These are phyloP conservation scores for Drosophila tani DNA, from an alignment of 1,140 invertebrate species.

Conservation along the genomic window DNA sequence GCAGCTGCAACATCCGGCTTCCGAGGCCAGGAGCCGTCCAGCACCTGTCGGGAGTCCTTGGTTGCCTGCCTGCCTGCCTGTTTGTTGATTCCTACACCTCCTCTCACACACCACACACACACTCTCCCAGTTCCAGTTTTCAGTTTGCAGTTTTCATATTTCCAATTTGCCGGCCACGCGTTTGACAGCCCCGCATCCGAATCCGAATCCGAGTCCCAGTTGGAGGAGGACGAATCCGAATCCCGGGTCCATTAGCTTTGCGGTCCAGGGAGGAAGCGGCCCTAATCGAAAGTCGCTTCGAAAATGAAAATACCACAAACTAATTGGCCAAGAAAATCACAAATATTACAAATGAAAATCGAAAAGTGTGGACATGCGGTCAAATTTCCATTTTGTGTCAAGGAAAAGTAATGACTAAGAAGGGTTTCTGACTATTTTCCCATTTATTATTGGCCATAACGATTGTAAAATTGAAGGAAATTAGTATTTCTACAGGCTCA, in stretches of 20 bases:
- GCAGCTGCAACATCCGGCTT: conserved; percentile 74
- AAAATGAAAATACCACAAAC: conserved; percentile 13
- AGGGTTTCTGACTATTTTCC: neutral
- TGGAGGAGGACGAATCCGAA: neutral
- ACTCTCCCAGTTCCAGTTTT: conserved; percentile 31
- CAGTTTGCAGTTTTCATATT: conserved; percentile 66
- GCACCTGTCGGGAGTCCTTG: conserved; percentile 7
- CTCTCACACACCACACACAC: too few species aligned
- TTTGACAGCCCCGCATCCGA: conserved; percentile 14
- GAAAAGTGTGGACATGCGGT: neutral
- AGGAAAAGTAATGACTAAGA: too few species aligned
- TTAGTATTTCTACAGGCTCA: too few species aligned
- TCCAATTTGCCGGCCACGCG: conserved; percentile 56
- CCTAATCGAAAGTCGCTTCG: conserved; percentile 1
- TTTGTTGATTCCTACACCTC: conserved; percentile 48
- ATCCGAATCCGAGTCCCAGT: neutral
- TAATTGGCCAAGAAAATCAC: conserved; percentile 22
- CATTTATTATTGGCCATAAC: too few species aligned
- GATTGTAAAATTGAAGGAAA: too few species aligned
- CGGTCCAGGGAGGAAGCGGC: conserved; percentile 2
- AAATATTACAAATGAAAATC: neutral
- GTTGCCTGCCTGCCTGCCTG: conserved; percentile 9
- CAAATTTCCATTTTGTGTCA: neutral
- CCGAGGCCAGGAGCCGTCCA: conserved; percentile 41
- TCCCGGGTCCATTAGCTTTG: conserved; percentile 30